phyloP scores from a whole-genome alignment of 2,888 invertebrate genomes.

The Caenorhabditis doughertyi region DNA sequence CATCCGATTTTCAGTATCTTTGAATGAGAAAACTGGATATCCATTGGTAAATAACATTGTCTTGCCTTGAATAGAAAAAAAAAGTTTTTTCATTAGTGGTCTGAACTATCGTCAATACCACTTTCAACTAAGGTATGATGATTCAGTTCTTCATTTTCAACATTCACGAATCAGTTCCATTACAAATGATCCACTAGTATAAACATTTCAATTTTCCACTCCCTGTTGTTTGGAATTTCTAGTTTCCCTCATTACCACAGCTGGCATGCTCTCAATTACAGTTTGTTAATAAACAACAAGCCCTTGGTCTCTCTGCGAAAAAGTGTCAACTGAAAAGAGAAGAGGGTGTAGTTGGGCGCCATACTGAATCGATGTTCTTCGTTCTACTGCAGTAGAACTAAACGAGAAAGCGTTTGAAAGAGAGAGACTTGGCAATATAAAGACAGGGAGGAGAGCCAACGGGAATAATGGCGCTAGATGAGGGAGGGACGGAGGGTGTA shows the following conservation, averaged over 20 bases:
- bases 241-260: neutral
- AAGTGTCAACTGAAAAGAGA: conserved; percentile 31
- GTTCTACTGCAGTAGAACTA: conserved; percentile 27
- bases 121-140: too few species aligned
- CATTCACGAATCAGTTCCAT: too few species aligned
- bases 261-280: conserved; percentile 39
- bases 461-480: conserved; percentile 51
- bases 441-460: conserved; percentile 39
- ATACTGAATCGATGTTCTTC: conserved; percentile 43
- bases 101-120: too few species aligned
- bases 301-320: conserved; percentile 1
- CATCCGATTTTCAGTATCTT: too few species aligned
- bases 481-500: conserved; percentile 20
- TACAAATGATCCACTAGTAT: too few species aligned
- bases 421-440: conserved; percentile 32
- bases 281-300: conserved; percentile 31
- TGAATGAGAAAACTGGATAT: too few species aligned
- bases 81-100: too few species aligned
- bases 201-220: neutral
- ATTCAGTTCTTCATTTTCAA: too few species aligned
- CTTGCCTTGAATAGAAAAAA: too few species aligned
- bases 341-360: conserved; percentile 46
- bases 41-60: too few species aligned
- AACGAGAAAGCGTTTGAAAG: conserved; percentile 12
- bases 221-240: neutral